phyloP scores from a whole-genome alignment of 2,797 vertebrate genomes.

The Cercopithecus neglectus region DNA sequence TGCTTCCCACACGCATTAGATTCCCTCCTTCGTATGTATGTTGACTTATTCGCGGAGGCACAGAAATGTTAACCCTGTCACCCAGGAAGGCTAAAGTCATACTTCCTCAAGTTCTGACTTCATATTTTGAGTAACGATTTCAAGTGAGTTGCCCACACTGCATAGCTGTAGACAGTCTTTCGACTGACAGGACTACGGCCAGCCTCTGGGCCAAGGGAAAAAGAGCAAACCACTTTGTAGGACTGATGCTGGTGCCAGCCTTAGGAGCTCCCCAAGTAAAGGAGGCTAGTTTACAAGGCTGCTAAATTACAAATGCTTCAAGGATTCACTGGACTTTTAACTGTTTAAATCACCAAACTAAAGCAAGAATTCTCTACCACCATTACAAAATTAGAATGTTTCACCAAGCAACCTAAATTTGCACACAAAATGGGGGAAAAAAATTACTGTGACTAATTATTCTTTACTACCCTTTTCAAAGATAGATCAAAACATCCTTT shows the following conservation, averaged over 20 bases:
- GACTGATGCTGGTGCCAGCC: not conserved
- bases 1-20: not conserved
- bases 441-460: slow-evolving; percentile 64
- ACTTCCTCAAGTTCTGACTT: not conserved
- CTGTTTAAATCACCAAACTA: slow-evolving; percentile 37
- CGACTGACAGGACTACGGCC: not conserved
- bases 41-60: not conserved
- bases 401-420: slow-evolving; percentile 61
- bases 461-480: slow-evolving; percentile 75
- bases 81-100: not conserved
- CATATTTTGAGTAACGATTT: not conserved
- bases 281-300: not conserved
- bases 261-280: not conserved
- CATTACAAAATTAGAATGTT: slow-evolving; percentile 57
- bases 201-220: not conserved
- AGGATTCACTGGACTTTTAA: not conserved
- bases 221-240: not conserved
- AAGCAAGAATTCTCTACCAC: slow-evolving; percentile 38
- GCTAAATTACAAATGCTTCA: not conserved
- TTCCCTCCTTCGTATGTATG: not conserved
- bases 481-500: slow-evolving; percentile 70
- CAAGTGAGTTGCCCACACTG: not conserved
- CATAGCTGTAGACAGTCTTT: not conserved
- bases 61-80: not conserved
- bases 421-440: slow-evolving; percentile 34